Evolutionary conservation across 2,113 vertebrate species (phyloP).

Genomic region (Callorhinus ursinus): DNA sequence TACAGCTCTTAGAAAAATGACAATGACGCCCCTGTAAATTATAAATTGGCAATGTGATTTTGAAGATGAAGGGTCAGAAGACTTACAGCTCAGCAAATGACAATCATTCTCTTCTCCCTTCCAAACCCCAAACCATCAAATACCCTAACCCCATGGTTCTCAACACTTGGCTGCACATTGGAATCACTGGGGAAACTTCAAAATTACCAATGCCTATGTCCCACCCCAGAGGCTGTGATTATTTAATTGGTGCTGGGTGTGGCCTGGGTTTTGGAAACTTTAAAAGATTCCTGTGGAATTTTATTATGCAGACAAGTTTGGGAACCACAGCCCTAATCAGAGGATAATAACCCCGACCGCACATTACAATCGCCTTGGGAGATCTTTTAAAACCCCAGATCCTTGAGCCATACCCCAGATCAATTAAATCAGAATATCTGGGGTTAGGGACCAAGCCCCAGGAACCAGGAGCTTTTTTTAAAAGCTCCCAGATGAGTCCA

Average conservation of each 20-base stretch:
- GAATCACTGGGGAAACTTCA: not conserved
- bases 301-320: not conserved
- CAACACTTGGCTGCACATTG: not conserved
- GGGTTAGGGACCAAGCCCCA: not conserved
- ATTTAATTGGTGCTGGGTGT: not conserved
- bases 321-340: not conserved
- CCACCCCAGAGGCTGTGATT: not conserved
- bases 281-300: not conserved
- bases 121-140: not conserved
- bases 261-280: not conserved
- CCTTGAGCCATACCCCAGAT: not conserved
- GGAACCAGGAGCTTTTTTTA: not conserved
- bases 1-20: slow-evolving; percentile 53
- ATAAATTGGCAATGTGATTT: slow-evolving; percentile 56
- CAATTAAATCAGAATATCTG: slow-evolving; percentile 28
- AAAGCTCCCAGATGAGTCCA: not conserved
- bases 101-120: slow-evolving; percentile 33
- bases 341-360: not conserved
- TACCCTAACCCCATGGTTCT: not conserved
- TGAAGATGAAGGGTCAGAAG: slow-evolving; percentile 45
- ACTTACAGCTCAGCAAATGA: slow-evolving; percentile 46
- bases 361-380: not conserved
- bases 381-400: not conserved
- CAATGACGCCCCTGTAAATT: slow-evolving; percentile 30
- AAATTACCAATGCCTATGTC: not conserved